Conservation (phyloP, 2,797 vertebrate genomes). For the Micropoecilia bifurca region DNA sequence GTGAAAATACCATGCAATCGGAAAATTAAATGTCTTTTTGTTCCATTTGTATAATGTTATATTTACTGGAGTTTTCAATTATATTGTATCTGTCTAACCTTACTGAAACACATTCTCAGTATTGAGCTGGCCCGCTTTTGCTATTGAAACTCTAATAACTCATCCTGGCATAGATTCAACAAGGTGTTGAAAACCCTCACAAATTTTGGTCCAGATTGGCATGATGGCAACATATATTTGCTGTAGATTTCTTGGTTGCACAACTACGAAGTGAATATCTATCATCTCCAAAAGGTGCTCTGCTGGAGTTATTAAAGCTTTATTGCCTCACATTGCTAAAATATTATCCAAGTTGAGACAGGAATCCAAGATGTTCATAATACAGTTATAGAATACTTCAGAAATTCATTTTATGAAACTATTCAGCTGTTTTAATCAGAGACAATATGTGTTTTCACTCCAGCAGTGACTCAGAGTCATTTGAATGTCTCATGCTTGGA, state of each 20-base stretch:
- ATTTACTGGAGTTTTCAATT: neutral
- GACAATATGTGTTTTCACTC: constrained; percentile 1
- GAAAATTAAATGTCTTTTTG: neutral
- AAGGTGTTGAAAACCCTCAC: neutral
- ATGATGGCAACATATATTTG: neutral
- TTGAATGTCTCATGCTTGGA: neutral
- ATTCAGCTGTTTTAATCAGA: neutral
- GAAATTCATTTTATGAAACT: neutral
- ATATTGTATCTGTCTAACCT: neutral
- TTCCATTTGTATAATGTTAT: neutral
- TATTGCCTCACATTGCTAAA: constrained; percentile 1
- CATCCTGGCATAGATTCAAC: neutral
- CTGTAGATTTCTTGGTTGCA: neutral
- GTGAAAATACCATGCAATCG: neutral
- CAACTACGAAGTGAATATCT: neutral
- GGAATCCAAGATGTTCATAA: constrained; percentile 4
- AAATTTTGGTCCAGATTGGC: neutral
- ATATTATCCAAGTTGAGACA: neutral
- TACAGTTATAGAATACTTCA: neutral
- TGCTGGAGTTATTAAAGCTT: neutral
- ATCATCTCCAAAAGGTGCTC: neutral
- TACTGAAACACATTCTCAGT: neutral
- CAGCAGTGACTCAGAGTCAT: neutral
- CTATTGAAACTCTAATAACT: neutral
- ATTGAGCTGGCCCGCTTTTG: neutral